Conservation (phyloP, 2,113 vertebrate genomes). For the rabbit (Oryctolagus cuniculus) region DNA sequence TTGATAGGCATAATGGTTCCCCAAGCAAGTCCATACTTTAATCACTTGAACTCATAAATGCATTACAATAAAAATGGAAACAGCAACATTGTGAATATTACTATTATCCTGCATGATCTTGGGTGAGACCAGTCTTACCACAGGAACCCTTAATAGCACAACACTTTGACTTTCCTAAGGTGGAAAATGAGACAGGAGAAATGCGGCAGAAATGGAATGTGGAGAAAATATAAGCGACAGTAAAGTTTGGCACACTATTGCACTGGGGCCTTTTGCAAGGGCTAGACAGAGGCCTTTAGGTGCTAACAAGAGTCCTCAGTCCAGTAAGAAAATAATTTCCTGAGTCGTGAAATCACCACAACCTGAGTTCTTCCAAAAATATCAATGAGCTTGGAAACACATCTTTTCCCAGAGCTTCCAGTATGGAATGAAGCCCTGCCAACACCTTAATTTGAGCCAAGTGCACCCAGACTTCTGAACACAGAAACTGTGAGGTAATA, state of each 20-base stretch:
- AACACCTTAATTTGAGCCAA: conserved; percentile 37
- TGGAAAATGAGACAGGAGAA: background rate
- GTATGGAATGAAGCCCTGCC: background rate
- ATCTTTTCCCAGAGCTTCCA: background rate
- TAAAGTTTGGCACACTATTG: background rate
- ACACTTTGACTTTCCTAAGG: background rate
- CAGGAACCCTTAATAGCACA: background rate
- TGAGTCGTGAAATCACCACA: background rate
- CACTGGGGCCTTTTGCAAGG: background rate
- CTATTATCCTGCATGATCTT: background rate
- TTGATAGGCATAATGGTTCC: background rate
- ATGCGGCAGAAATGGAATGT: background rate
- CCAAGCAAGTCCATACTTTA: background rate
- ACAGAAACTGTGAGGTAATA: background rate
- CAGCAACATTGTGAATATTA: background rate
- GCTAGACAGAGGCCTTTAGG: background rate
- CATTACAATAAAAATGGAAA: background rate
- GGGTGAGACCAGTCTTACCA: background rate
- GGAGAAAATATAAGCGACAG: background rate
- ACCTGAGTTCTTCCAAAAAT: background rate
- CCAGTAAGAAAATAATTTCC: background rate
- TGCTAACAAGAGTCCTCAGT: background rate
- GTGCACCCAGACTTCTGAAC: background rate
- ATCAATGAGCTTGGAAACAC: background rate
- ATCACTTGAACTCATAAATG: background rate